Evolutionary conservation across 1,140 invertebrate genomes (phyloP), one percentile per base, ranked within the genome.

Genomic region (Drosophila pseudoananassae): DNA sequence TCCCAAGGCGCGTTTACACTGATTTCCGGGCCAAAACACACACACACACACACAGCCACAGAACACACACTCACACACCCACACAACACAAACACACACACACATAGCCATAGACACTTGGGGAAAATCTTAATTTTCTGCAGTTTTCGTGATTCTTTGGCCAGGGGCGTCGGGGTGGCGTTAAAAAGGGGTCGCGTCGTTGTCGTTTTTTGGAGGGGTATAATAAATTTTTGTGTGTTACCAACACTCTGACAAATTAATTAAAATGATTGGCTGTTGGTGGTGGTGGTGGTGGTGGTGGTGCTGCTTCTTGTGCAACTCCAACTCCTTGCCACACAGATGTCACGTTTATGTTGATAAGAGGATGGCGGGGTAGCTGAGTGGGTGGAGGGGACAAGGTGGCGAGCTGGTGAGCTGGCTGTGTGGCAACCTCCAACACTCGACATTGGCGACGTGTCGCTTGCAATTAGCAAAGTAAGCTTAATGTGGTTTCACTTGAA

Each of bases 181-280:
- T 43, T 43, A 17, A 43, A 43, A 68, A 33, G 51, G 56, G 70
- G 55, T 38, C 51, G 81, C 69, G 56, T 75, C 70, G 61, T 78
- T 88, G 33, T 36, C 33, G 33, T 36, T 36, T 36, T 36, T 36
- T 36, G 10, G 33, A 0, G 66, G 76, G 84, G 79, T 90, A 87
- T 90, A 90, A 90, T 90, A 90, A 90, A 90, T 90, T 90, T 85
- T 76, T 91, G 88, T 85, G 83, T 90, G 80, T 71, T 79, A 90
- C 83, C 89, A 90, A 88, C 84, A 85, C 88, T 89, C 83, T 91
- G 83, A 89, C 89, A 90, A 91, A 91, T 91, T 91, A 90, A 91
- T 91, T 91, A 91, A 91, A 91, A 90, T 90, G 89, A 89, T 90
- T 90, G 89, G 83, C 83, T 87, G 8, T 9, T 33, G 31, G 9